Conservation (phyloP, 2,113 vertebrate genomes). For the Nematolebias whitei region DNA sequence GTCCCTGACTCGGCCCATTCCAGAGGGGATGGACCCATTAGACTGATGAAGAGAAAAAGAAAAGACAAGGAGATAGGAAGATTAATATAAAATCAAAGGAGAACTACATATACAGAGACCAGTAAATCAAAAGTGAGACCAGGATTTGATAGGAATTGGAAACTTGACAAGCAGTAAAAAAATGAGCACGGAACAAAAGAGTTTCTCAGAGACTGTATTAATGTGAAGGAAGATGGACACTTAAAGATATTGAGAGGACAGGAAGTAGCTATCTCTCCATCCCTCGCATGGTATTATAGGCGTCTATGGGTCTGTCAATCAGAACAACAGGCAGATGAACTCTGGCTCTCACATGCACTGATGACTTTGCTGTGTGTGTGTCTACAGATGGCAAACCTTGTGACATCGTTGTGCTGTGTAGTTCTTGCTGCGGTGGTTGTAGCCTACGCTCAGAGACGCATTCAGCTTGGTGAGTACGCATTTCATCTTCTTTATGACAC, state of each 20-base stretch:
- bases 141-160: slow-evolving; percentile 15
- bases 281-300: slow-evolving; percentile 58
- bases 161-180: slow-evolving; percentile 21
- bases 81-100: slow-evolving; percentile 24
- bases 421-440: slow-evolving; percentile 88
- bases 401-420: slow-evolving; percentile 91
- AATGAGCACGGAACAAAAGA: slow-evolving; percentile 20
- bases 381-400: slow-evolving; percentile 93
- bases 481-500: slow-evolving; percentile 19
- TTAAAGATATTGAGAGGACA: slow-evolving; percentile 40
- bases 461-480: slow-evolving; percentile 89
- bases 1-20: slow-evolving; percentile 66
- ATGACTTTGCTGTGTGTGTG: slow-evolving; percentile 71
- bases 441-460: slow-evolving; percentile 91
- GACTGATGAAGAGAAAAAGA: slow-evolving; percentile 62
- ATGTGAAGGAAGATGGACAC: slow-evolving; percentile 37
- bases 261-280: slow-evolving; percentile 60
- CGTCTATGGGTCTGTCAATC: slow-evolving; percentile 66
- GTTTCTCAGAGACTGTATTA: slow-evolving; percentile 12
- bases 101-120: slow-evolving; percentile 13
- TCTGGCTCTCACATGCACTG: slow-evolving; percentile 40
- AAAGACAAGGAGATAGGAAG: slow-evolving; percentile 10
- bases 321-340: slow-evolving; percentile 43
- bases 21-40: slow-evolving; percentile 72
- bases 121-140: slow-evolving; percentile 24